Evolutionary conservation across 2,797 vertebrate species (phyloP), one percentile per base, ranked within the genome.

Genomic region (Tinamus major): DNA sequence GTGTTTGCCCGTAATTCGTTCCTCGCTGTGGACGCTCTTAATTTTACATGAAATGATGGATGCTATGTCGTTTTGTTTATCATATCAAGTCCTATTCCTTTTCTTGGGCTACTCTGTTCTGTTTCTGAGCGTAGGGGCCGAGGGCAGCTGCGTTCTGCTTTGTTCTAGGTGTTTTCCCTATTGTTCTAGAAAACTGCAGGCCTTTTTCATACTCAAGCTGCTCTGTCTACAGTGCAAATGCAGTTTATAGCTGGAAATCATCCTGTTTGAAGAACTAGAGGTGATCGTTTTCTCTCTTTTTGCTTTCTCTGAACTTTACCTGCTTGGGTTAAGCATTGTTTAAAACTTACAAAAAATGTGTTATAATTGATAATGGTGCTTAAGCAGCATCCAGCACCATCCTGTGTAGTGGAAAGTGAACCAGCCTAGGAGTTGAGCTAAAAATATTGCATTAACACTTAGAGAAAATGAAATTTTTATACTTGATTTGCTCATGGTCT

Each of bases 371-470:
- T 97, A 94, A 96, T 88, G 78, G 85, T 88, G 69, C 94, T 96
- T 90, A 12, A 96, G 93, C 92, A 90, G 92, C 94, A 90, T 93
- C 95, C 94, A 95, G 95, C 95, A 96, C 93, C 79, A 92, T 84
- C 92, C 86, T 87, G 94, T 58, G 82, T 42, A 84, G 84, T 91
- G 77, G 96, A 96, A 55, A 97, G 95, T 37, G 91, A 96, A 75
- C 85, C 75, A 59, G 68, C 91, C 80, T 59, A 95, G 96, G 92
- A 96, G 81, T 67, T 93, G 92, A 96, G 95, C 94, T 97, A 95
- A 97, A 96, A 87, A 92, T 96, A 97, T 92, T 95, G 81, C 95
- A 95, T 96, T 96, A 97, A 94, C 96, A 88, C 96, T 97, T 89
- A 88, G 95, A 96, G 95, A 96, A 96, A 97, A 97, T 92, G 95